Evolutionary conservation across 2,888 invertebrate species (phyloP).

Genomic region (Deilephila porcellus): DNA sequence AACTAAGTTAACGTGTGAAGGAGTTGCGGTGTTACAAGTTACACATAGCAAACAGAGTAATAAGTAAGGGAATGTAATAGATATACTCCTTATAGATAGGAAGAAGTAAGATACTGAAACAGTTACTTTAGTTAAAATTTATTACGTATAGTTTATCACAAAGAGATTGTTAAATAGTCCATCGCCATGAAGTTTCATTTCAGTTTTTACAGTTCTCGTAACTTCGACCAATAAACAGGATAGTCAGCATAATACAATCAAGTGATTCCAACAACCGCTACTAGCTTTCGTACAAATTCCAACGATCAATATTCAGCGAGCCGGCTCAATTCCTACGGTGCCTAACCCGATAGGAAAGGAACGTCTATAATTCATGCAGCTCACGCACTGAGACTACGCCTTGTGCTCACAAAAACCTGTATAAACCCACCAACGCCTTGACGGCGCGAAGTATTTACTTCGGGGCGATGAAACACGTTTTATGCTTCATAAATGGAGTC

Average conservation of each 20-base stretch:
- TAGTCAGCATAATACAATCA: not conserved
- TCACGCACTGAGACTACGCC: conserved; percentile 49
- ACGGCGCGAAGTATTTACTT: conserved; percentile 19
- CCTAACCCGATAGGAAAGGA: conserved; percentile 28
- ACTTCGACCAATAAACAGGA: not conserved
- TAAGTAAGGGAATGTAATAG: not conserved
- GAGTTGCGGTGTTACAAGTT: not conserved
- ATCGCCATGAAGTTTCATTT: no score
- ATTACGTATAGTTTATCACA: no score
- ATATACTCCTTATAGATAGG: not conserved
- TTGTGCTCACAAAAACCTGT: conserved; percentile 36
- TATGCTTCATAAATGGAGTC: conserved; percentile 19
- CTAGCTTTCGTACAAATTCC: conserved; percentile 13
- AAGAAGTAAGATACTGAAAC: not conserved
- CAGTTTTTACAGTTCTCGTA: not conserved
- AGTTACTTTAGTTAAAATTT: no score
- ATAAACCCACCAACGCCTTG: conserved; percentile 11
- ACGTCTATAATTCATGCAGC: conserved; percentile 51
- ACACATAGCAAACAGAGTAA: not conserved
- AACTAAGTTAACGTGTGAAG: conserved; percentile 23
- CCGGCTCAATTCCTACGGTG: conserved; percentile 44
- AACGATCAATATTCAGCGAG: conserved; percentile 46
- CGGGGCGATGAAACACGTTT: conserved; percentile 21
- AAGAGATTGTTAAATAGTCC: no score
- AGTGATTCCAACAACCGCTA: conserved; percentile 26